These are phyloP conservation scores for Montipora capitata DNA, from an alignment of 92 coral and sea anemone genomes.

Conservation along the genomic window DNA sequence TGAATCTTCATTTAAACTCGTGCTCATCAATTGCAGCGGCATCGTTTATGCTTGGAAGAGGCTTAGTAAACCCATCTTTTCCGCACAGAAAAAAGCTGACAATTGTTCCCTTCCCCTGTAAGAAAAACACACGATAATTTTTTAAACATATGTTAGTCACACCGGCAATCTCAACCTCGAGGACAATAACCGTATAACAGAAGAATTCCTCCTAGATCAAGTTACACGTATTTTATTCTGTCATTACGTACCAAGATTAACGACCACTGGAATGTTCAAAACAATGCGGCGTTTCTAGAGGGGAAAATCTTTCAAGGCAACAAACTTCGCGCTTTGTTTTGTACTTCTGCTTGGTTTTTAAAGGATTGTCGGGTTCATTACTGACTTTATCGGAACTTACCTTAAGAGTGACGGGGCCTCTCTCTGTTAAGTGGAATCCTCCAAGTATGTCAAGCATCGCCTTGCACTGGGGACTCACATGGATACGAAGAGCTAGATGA, in stretches of 20 bases:
- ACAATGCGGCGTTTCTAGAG: not conserved
- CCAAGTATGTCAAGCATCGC: constrained; percentile 73
- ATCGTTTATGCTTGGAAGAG: constrained; percentile 73
- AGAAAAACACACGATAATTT: no score
- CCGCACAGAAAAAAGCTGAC: constrained; percentile 90
- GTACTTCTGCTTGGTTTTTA: no score
- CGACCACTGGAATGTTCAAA: not conserved
- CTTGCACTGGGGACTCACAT: no score
- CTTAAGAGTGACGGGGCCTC: constrained; percentile 90
- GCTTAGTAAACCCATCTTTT: constrained; percentile 83
- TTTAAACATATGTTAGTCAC: no score
- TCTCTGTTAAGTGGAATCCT: constrained; percentile 83
- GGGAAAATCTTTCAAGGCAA: no score
- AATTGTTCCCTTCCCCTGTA: no score
- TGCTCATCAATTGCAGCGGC: constrained; percentile 40
- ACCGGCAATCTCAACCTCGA: no score
- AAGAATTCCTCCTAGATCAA: constrained; percentile 86
- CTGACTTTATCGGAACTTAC: constrained; percentile 24
- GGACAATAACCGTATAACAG: not conserved
- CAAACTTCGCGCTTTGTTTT: no score
- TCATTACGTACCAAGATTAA: not conserved
- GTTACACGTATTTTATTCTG: no score
- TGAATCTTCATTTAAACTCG: constrained; percentile 37
- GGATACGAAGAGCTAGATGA: no score
- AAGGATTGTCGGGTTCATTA: not conserved